Base-by-base conservation (phyloP, 1,140 invertebrate species). In the Bombus consobrinus region DNA sequence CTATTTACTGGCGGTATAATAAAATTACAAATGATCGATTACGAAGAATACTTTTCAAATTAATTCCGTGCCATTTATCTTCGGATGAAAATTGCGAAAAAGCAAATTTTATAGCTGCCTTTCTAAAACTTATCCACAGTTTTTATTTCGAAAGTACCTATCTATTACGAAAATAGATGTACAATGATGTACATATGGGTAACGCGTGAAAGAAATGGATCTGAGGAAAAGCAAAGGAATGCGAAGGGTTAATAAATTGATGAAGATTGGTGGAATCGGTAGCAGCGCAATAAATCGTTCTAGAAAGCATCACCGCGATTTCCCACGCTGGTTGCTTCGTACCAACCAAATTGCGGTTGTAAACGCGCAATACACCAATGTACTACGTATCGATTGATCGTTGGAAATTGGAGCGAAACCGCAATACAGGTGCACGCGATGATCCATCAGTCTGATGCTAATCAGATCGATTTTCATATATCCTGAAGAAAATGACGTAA, bases 351-450 rank as follows among this genome's bases (percentile, higher is more conserved):
- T 83, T 47, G 73, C 66, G 79, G 80, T 77, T 37, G 73, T 62
- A 83, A 83, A 81, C 71, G 85, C 73, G 85, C 72, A 86, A 37
- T 86, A 86, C 83, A 83, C 13, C 76, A 53, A 81, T 74, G 47
- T 8, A n/a, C 34, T 39, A 28, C 62, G 66, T 86, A 83, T 86
- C 78, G 75, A 74, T 84, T 73, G 84, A 81, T 74, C 73, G 39
- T 13, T 73, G 73, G 79, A 87, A 80, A 88, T 76, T 43, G 76
- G 85, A 87, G 66, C 76, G 74, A 87, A 68, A 86, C 82, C 87
- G 53, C 87, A 74, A 41, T 22, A 53, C 81, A 87, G 86, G 86
- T 83, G 74, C 82, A 68, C 73, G 57, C 57, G 57, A 77, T 43
- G 64, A 66, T 84, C 81, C 75, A 57, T 66, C 68, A 32, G 57